These are phyloP conservation scores for Zosterops hypoxanthus DNA, from an alignment of 2,113 vertebrate species.

Conservation along the genomic window DNA sequence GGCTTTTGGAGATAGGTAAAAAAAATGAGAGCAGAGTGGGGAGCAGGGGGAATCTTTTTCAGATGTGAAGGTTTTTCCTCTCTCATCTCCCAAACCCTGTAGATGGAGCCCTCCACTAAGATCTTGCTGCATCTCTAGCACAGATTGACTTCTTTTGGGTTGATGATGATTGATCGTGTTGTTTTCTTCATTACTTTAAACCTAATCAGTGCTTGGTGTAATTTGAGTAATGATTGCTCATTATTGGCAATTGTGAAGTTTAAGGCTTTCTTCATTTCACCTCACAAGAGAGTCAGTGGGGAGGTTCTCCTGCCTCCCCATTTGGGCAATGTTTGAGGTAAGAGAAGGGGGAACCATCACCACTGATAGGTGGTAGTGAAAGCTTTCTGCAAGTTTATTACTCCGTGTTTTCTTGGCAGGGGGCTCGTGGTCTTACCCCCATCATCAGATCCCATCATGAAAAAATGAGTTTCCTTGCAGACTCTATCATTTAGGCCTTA, in stretches of 20 bases:
- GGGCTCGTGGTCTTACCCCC: slow-evolving; percentile 13
- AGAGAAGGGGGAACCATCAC: slow-evolving; percentile 13
- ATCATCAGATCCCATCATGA: slow-evolving; percentile 40
- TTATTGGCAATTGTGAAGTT: slow-evolving; percentile 97
- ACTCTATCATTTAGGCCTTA: slow-evolving; percentile 26
- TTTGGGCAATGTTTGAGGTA: slow-evolving; percentile 23
- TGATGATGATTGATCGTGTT: slow-evolving; percentile 99
- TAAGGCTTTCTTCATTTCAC: slow-evolving; percentile 91
- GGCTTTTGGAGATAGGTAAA: neutral
- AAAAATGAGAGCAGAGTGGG: neutral
- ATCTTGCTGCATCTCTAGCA: slow-evolving; percentile 70
- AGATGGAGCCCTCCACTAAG: slow-evolving; percentile 84
- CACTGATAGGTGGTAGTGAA: slow-evolving; percentile 8
- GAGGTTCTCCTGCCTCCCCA: slow-evolving; percentile 74
- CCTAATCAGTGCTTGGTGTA: slow-evolving; percentile 97
- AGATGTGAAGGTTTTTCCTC: slow-evolving; percentile 11
- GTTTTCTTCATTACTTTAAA: slow-evolving; percentile 99
- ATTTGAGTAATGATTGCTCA: slow-evolving; percentile 99
- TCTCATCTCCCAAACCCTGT: slow-evolving; percentile 73
- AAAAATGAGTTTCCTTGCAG: slow-evolving; percentile 49
- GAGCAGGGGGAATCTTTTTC: neutral
- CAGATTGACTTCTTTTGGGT: slow-evolving; percentile 85
- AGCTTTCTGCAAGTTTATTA: slow-evolving; percentile 54
- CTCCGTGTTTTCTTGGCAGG: slow-evolving; percentile 35
- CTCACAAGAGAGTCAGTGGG: slow-evolving; percentile 77